Evolutionary conservation across 2,113 vertebrate species (phyloP).

Genomic region (Centrocercus urophasianus): DNA sequence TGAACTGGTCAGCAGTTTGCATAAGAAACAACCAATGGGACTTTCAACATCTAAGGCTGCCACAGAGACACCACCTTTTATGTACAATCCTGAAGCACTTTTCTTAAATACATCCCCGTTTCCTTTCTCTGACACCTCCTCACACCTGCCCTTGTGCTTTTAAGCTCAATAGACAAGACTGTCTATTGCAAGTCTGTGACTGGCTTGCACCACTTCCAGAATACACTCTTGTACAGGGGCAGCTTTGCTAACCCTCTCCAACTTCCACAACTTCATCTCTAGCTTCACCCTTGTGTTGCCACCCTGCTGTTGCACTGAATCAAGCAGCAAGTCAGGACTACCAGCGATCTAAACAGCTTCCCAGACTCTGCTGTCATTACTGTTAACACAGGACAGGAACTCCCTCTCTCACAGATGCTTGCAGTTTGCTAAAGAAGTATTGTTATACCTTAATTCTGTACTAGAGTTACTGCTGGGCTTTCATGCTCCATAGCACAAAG

Average conservation of each 20-base stretch:
- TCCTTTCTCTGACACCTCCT: not conserved
- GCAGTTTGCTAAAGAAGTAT: not conserved
- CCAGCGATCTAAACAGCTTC: not conserved
- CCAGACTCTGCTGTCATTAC: not conserved
- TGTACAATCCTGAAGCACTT: not conserved
- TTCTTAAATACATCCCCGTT: not conserved
- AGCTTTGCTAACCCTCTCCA: not conserved
- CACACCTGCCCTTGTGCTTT: not conserved
- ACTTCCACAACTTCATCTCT: not conserved
- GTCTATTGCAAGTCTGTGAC: not conserved
- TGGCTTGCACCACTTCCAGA: not conserved
- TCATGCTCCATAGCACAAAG: not conserved
- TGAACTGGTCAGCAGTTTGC: not conserved
- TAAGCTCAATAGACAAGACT: not conserved
- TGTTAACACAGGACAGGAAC: not conserved
- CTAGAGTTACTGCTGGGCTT: not conserved
- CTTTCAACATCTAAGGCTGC: not conserved
- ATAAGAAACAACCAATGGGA: not conserved
- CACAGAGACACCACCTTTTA: not conserved
- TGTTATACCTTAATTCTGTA: not conserved
- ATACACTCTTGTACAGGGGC: not conserved
- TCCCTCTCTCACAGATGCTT: not conserved
- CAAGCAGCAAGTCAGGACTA: not conserved
- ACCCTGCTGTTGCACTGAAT: fast-evolving
- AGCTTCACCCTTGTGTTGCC: not conserved